These are phyloP conservation scores for Acanthosoma haemorrhoidale DNA, from an alignment of 2,888 invertebrate genomes.

Conservation along the genomic window DNA sequence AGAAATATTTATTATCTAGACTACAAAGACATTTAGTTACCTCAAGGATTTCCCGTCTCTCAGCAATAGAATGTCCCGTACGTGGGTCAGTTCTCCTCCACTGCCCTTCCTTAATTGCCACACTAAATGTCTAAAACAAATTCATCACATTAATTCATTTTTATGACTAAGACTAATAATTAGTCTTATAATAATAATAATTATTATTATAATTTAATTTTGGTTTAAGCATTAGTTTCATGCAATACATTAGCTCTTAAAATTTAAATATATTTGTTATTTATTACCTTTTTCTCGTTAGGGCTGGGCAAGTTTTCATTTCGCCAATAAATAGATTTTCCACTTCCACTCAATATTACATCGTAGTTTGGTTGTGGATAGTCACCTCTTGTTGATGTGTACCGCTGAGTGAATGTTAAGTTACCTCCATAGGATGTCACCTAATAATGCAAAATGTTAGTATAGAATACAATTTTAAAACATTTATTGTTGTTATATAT, in stretches of 20 bases:
- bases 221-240: neutral
- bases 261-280: neutral
- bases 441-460: no score
- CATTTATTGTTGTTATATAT: no score
- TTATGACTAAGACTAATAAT: neutral
- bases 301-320: slow-evolving; percentile 56
- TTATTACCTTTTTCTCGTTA: slow-evolving; percentile 56
- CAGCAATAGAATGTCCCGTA: slow-evolving; percentile 55
- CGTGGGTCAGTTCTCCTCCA: slow-evolving; percentile 57
- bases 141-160: neutral
- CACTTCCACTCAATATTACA: slow-evolving; percentile 74
- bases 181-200: no score
- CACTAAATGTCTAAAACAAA: slow-evolving; percentile 26
- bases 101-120: slow-evolving; percentile 49
- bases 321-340: slow-evolving; percentile 69
- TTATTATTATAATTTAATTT: no score
- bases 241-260: neutral
- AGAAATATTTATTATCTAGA: neutral
- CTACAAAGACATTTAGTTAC: no score
- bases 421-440: slow-evolving; percentile 83
- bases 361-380: slow-evolving; percentile 58
- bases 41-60: slow-evolving; percentile 74
- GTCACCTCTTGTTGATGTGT: slow-evolving; percentile 45
- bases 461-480: no score
- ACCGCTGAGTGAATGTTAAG: slow-evolving; percentile 67